These are phyloP conservation scores for Cryptocephalus primarius DNA, from an alignment of 2,888 invertebrate species.

Conservation along the genomic window DNA sequence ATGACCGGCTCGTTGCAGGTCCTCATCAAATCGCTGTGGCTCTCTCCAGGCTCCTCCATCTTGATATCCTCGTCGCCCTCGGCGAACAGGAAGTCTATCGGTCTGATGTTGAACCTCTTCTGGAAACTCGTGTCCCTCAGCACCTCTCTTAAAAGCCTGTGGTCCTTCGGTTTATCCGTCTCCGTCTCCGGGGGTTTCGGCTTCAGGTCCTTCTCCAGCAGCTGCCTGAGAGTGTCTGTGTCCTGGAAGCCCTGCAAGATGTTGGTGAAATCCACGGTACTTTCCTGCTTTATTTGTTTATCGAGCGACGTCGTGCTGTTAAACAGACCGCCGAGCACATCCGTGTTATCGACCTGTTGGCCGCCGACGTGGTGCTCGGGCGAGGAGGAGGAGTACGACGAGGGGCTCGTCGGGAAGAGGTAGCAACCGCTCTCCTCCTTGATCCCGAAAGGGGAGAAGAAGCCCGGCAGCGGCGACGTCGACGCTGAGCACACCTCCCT, in stretches of 20 bases:
- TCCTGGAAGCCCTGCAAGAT: conserved; percentile 45
- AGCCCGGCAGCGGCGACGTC: conserved; percentile 37
- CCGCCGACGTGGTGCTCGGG: conserved; percentile 18
- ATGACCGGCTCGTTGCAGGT: conserved; percentile 59
- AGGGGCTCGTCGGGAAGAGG: conserved; percentile 30
- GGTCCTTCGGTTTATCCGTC: conserved; percentile 45
- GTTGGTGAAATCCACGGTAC: conserved; percentile 51
- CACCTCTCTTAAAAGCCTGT: conserved; percentile 69
- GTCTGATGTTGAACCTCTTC: conserved; percentile 70
- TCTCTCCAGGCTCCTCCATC: conserved; percentile 54
- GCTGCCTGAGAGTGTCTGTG: conserved; percentile 20
- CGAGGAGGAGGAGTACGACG: conserved; percentile 23
- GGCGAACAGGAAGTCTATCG: conserved; percentile 54
- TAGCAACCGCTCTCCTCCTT: conserved; percentile 29
- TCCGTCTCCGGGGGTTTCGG: conserved; percentile 20
- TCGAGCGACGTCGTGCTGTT: conserved; percentile 22
- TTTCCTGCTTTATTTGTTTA: conserved; percentile 43
- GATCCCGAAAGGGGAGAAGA: conserved; percentile 41
- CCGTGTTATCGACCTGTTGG: conserved; percentile 18
- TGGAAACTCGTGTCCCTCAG: conserved; percentile 78
- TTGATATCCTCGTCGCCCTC: conserved; percentile 40
- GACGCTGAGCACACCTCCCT: conserved; percentile 45
- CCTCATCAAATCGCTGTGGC: conserved; percentile 34
- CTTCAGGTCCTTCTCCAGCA: conserved; percentile 23
- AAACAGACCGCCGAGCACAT: conserved; percentile 24